These are phyloP conservation scores for Sardina pilchardus DNA, from an alignment of 2,113 vertebrate species.

Conservation along the genomic window DNA sequence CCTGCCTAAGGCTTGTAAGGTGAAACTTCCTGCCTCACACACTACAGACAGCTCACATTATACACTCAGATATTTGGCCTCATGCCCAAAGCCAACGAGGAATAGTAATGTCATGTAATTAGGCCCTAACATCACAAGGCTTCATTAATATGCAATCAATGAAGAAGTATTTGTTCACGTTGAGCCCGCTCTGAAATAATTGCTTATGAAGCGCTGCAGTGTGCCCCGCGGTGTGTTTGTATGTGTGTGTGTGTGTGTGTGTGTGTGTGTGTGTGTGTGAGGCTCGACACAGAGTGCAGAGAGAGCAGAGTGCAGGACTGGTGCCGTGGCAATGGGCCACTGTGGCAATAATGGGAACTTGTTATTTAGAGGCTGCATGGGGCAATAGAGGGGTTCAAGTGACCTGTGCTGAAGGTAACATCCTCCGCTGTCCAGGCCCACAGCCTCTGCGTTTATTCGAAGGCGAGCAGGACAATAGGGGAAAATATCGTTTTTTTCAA, in stretches of 20 bases:
- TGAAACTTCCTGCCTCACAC: too few relatives aligned
- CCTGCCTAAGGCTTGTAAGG: too few relatives aligned
- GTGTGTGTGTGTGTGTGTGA: too few relatives aligned
- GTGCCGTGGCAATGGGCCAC: not conserved
- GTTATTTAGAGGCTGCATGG: not conserved
- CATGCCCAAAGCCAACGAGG: too few relatives aligned
- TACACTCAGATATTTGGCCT: too few relatives aligned
- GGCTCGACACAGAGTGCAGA: too few relatives aligned
- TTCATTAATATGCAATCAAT: not conserved
- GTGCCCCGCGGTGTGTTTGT: too few relatives aligned
- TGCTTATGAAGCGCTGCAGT: not conserved
- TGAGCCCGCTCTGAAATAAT: not conserved
- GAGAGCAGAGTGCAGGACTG: not conserved
- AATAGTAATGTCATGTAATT: not conserved
- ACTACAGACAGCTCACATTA: too few relatives aligned
- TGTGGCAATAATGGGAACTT: not conserved
- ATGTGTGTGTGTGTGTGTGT: too few relatives aligned
- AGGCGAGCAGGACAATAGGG: not conserved
- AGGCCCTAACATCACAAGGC: not conserved
- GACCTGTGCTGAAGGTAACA: too few relatives aligned
- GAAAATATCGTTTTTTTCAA: not conserved
- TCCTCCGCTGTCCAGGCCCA: not conserved
- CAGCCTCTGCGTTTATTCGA: not conserved
- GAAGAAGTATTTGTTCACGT: not conserved
- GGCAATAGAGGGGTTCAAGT: not conserved